Evolutionary conservation across 2,113 vertebrate genomes (phyloP), one percentile per base, ranked within the genome.

Genomic region (Perccottus glenii): DNA sequence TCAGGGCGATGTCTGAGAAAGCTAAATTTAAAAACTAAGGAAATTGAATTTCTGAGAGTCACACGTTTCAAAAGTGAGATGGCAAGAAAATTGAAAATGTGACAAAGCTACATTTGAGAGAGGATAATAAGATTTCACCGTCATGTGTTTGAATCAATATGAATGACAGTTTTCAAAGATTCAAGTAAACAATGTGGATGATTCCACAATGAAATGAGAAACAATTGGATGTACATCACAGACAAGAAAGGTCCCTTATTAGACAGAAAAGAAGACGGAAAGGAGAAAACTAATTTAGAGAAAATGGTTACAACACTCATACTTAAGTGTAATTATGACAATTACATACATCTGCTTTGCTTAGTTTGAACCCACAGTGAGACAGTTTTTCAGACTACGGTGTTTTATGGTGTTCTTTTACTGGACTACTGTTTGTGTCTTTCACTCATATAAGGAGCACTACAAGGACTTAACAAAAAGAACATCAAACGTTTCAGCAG

Each of bases 21-120:
- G 48, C 62, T 70, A 75, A 68, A 79, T 76, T 48, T 65, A 70
- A 61, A 78, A 80, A 35, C n/a, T 10, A 66, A 64, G 49, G 32
- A 66, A 77, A 85, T 46, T 52, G 19, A 64, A 69, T 85, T 78
- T 83, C 63, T 64, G 16, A 67, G 49, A 73, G 40, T 61, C 40
- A 51, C 33, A 40, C 10, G 61, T 55, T 60, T 68, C 40, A 15
- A 70, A 72, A 72, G 47, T 74, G 15, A 56, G 51, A 43, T 63
- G 64, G 79, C 60, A 78, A 60, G 33, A 70, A 16, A 58, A 62
- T 19, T 73, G 15, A 46, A 64, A 57, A 44, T 67, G 9, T 73
- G 64, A 69, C 50, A 75, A 78, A 60, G 45, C 53, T 15, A 4
- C 60, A 35, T 88, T 81, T 84, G 55, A 78, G 19, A 51, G 64